These are phyloP conservation scores for Phaethon lepturus DNA, from an alignment of 2,113 vertebrate genomes.

Conservation along the genomic window DNA sequence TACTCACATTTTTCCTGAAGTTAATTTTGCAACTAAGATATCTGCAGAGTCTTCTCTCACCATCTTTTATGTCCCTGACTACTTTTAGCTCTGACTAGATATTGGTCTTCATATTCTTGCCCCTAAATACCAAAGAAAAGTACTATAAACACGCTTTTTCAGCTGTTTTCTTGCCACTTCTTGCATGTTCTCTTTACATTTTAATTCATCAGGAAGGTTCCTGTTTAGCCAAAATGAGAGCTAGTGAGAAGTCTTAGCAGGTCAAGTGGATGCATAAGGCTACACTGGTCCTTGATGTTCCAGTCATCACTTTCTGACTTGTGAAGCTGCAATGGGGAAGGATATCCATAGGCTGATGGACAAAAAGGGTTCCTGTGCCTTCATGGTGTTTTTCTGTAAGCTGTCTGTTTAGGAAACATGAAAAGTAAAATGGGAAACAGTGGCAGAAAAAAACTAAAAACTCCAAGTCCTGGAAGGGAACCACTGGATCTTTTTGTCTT, in stretches of 20 bases:
- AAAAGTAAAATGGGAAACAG: not conserved
- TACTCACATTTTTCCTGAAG: not conserved
- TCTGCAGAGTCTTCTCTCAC: not conserved
- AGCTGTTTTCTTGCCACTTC: not conserved
- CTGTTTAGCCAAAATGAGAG: not conserved
- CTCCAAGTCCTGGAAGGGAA: not conserved
- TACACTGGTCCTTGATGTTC: not conserved
- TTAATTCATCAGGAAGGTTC: not conserved
- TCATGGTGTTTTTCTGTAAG: not conserved
- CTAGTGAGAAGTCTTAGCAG: not conserved
- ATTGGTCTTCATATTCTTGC: not conserved
- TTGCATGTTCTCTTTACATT: not conserved
- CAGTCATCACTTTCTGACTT: not conserved
- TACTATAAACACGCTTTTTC: not conserved
- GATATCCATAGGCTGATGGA: not conserved
- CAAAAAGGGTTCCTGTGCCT: not conserved
- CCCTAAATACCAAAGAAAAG: not conserved
- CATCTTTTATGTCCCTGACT: not conserved
- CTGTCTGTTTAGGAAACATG: not conserved
- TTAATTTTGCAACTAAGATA: not conserved
- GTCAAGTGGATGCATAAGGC: not conserved
- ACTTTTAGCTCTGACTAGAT: not conserved
- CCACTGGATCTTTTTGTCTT: not conserved
- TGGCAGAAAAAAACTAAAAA: not conserved
- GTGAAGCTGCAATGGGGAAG: not conserved